phyloP scores from a whole-genome alignment of 2,797 vertebrate species.

The Prionace glauca region DNA sequence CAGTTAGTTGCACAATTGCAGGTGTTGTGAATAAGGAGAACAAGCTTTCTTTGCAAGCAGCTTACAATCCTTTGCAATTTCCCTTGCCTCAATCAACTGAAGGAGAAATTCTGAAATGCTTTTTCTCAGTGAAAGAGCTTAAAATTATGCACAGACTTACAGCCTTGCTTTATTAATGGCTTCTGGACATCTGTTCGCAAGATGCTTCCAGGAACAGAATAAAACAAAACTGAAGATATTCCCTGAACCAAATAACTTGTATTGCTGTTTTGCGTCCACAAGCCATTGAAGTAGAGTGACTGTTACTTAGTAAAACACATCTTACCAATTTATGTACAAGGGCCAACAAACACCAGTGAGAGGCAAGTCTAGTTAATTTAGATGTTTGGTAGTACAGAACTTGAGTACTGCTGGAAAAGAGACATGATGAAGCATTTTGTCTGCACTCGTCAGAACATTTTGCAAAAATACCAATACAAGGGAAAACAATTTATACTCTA shows the following conservation, averaged over 20 bases:
- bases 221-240: not conserved
- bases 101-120: not conserved
- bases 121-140: not conserved
- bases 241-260: not conserved
- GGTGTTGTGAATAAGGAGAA: not conserved
- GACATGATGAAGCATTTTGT: too few species aligned
- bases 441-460: too few species aligned
- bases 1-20: not conserved
- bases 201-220: not conserved
- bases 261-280: not conserved
- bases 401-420: too few species aligned
- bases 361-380: not conserved
- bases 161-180: not conserved
- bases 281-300: not conserved
- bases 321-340: not conserved
- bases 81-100: not conserved
- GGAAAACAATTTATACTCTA: too few species aligned
- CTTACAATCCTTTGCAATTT: not conserved
- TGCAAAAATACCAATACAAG: too few species aligned
- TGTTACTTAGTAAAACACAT: not conserved
- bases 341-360: not conserved
- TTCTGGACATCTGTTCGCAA: not conserved
- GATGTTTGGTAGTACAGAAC: too few species aligned
- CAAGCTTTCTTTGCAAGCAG: not conserved
- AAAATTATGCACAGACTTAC: not conserved